These are phyloP conservation scores for Torymus tubicola DNA, from an alignment of 2,888 invertebrate genomes.

Conservation along the genomic window DNA sequence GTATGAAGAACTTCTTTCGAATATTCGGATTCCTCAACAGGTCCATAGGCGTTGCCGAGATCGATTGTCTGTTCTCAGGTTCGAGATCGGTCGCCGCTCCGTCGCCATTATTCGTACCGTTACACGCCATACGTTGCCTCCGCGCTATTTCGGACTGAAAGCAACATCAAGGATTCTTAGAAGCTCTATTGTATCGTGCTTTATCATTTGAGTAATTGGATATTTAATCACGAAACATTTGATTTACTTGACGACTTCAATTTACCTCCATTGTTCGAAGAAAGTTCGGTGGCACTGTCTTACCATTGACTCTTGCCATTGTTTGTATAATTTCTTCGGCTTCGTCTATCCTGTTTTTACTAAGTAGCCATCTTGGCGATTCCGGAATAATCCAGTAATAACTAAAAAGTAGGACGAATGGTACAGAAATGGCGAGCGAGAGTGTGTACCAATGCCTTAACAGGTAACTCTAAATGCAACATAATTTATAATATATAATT, in stretches of 20 bases:
- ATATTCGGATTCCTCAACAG: constrained; percentile 82
- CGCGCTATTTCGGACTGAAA: constrained; percentile 71
- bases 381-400: constrained; percentile 84
- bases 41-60: constrained; percentile 81
- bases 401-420: constrained; percentile 80
- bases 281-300: constrained; percentile 79
- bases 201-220: not conserved
- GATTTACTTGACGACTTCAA: not conserved
- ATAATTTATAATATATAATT: not conserved
- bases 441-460: constrained; percentile 81
- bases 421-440: constrained; percentile 81
- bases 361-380: constrained; percentile 84
- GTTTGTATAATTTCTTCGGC: constrained; percentile 82
- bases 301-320: constrained; percentile 81
- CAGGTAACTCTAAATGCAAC: constrained; percentile 75
- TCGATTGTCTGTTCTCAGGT: constrained; percentile 69
- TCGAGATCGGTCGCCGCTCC: constrained; percentile 63
- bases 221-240: too few species aligned
- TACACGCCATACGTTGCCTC: constrained; percentile 71
- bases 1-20: constrained; percentile 81
- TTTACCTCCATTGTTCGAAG: constrained; percentile 80
- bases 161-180: not conserved
- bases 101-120: constrained; percentile 70
- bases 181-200: not conserved
- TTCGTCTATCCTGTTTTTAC: constrained; percentile 82